Evolutionary conservation across 2,888 invertebrate genomes (phyloP), one percentile per base, ranked within the genome.

Genomic region (Arrhopalites spinosus): DNA sequence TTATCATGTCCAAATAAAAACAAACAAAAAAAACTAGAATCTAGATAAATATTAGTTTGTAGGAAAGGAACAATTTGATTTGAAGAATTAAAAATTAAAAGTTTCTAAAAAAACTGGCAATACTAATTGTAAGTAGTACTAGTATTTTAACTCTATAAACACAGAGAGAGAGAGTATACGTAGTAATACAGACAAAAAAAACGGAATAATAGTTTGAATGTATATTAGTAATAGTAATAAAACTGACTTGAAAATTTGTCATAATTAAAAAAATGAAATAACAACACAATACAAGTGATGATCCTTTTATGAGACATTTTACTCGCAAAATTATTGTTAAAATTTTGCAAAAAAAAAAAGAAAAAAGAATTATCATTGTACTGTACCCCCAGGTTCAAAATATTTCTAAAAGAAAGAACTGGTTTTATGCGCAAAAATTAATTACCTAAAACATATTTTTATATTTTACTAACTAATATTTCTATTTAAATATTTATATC

Each of bases 341-440:
- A n/a, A n/a, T n/a, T 36, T 36, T 36, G 36, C 36, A 11, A 36
- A 36, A 36, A 36, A 36, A 36, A 36, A 36, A 36, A 7, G 3
- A 36, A 7, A 3, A 7, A 36, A 36, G 36, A 36, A 36, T n/a
- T n/a, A n/a, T n/a, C 7, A 7, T 56, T 56, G 53, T 56, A 56
- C 53, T 56, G 23, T 56, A 56, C 53, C 53, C n/a, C 53, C 53
- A 56, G 53, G 23, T 20, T 56, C n/a, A 7, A 56, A 17, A 2
- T 47, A 47, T 47, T 20, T 56, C n/a, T 56, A 17, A 20, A 56
- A 56, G 53, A 56, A 56, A 56, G 53, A 56, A 56, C 53, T 56
- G 53, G 53, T 56, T 56, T n/a, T 56, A 8, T 20, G 53, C n/a
- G 23, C 23, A 56, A 56, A 20, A 53, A 17, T 17, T 45, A n/a